phyloP scores from a whole-genome alignment of 2,113 vertebrate species.

The Hassar affinis region DNA sequence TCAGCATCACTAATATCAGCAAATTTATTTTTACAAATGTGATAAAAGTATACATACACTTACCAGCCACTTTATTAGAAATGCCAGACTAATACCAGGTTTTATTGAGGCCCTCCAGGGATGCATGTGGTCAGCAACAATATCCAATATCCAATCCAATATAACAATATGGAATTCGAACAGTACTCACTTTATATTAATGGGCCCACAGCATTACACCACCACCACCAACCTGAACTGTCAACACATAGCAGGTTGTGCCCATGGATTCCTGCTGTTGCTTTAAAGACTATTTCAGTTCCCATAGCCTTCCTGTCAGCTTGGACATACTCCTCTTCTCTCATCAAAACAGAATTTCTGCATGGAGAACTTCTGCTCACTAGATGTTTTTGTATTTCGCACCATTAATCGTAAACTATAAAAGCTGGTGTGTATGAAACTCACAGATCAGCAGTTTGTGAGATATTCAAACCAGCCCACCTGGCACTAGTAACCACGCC shows the following conservation, averaged over 20 bases:
- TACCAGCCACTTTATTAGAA: neutral
- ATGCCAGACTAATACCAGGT: neutral
- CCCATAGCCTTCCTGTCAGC: neutral
- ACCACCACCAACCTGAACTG: neutral
- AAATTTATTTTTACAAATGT: neutral
- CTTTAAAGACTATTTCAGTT: neutral
- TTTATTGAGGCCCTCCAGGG: neutral
- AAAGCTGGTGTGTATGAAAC: neutral
- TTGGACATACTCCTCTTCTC: neutral
- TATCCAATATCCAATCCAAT: too few relatives aligned
- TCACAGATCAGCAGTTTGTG: neutral
- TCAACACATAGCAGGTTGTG: neutral
- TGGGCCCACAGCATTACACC: neutral
- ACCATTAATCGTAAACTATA: neutral
- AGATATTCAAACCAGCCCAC: neutral
- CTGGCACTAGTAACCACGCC: neutral
- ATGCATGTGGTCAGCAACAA: neutral
- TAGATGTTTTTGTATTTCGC: neutral
- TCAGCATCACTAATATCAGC: too few relatives aligned
- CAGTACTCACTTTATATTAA: neutral
- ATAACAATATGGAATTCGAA: too few relatives aligned
- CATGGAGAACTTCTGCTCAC: neutral
- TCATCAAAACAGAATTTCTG: neutral
- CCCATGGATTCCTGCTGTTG: neutral
- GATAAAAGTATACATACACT: neutral